These are phyloP conservation scores for Macroramphosus scolopax DNA, from an alignment of 2,797 vertebrate genomes.

Conservation along the genomic window DNA sequence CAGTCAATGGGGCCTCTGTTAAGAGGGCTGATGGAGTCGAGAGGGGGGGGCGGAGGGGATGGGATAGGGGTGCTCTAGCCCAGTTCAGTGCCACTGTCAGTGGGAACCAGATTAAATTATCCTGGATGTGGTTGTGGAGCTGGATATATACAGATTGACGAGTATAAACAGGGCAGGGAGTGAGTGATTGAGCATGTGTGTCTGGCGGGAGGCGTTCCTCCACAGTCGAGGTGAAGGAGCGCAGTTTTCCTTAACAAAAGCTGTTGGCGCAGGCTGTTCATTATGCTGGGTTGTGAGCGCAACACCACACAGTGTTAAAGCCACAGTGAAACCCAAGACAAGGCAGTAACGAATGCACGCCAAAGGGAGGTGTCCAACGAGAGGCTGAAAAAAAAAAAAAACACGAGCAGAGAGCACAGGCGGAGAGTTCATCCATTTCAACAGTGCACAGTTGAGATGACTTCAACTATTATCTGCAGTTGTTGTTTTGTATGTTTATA, in stretches of 20 bases:
- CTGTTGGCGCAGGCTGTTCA: slow-evolving; percentile 1
- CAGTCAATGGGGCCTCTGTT: slow-evolving; percentile 72
- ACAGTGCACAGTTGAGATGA: background rate
- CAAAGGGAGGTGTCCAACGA: slow-evolving; percentile 11
- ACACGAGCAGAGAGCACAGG: slow-evolving; percentile 12
- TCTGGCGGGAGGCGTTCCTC: background rate
- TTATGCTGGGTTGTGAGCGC: slow-evolving; percentile 15
- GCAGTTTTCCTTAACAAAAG: slow-evolving; percentile 9
- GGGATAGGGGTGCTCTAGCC: slow-evolving; percentile 8
- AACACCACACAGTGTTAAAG: slow-evolving; percentile 30
- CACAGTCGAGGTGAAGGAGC: slow-evolving; percentile 9
- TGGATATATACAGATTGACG: background rate
- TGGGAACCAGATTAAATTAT: slow-evolving; percentile 28
- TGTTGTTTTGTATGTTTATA: too few relatives aligned
- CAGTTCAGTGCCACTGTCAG: slow-evolving; percentile 19
- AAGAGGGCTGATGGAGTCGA: slow-evolving; percentile 4
- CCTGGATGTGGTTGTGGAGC: slow-evolving; percentile 7
- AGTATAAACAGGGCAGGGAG: too few relatives aligned
- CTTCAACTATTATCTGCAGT: too few relatives aligned
- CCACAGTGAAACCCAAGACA: slow-evolving; percentile 42
- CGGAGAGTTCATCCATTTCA: slow-evolving; percentile 4
- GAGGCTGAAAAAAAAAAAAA: too few relatives aligned
- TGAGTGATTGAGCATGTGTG: background rate
- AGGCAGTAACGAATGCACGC: slow-evolving; percentile 28
- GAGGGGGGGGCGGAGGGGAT: background rate